A percentile compares a stretch with the other conserved stretches of the same genome.
These are phyloP conservation scores for Tretioscincus oriximinensis DNA, from an alignment of 2,113 vertebrate genomes.

Conservation along the genomic window DNA sequence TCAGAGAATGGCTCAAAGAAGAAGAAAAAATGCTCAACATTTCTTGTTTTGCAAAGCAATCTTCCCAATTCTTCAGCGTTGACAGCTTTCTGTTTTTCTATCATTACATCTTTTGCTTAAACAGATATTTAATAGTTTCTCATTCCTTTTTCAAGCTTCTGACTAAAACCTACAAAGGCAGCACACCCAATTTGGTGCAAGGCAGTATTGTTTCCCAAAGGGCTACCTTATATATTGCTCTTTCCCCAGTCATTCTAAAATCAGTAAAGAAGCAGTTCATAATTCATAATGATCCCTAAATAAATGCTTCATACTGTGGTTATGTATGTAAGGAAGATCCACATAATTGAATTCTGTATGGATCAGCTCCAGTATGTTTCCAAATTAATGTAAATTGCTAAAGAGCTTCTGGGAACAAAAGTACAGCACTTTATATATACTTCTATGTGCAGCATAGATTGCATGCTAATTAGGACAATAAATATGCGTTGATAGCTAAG, in stretches of 20 bases:
- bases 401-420: background rate
- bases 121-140: constrained; percentile 59
- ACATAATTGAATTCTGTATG: background rate
- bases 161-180: constrained; percentile 42
- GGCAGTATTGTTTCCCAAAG: constrained; percentile 33
- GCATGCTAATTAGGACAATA: background rate
- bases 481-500: background rate
- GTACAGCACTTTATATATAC: background rate
- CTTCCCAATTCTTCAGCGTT: constrained; percentile 50
- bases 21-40: constrained; percentile 24
- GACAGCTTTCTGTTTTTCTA: constrained; percentile 59
- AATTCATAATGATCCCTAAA: background rate
- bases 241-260: background rate
- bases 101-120: constrained; percentile 54
- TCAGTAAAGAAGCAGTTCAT: background rate
- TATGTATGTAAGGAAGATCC: background rate
- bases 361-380: background rate
- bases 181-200: constrained; percentile 33
- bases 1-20: constrained; percentile 44
- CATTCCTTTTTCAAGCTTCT: constrained; percentile 59
- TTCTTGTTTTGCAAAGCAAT: constrained; percentile 53
- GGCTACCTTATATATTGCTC: background rate
- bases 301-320: background rate
- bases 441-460: background rate
- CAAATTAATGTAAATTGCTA: background rate